Evolutionary conservation across 1,140 invertebrate species (phyloP).

Genomic region (Conus ventricosus): DNA sequence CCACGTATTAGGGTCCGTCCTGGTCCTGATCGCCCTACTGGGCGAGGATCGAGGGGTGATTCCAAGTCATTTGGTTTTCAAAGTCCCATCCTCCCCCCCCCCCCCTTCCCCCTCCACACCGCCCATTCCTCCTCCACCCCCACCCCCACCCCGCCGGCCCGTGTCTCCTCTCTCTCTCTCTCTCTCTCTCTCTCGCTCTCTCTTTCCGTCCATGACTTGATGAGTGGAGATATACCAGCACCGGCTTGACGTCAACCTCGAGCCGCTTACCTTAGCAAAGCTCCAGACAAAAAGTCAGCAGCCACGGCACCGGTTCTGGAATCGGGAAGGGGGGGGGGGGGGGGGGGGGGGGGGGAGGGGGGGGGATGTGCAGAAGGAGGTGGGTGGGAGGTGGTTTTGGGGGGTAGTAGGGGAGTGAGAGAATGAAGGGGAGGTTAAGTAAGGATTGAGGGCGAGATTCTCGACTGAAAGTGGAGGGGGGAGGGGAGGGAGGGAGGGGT

Average conservation of each 20-base stretch:
- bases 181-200: neutral
- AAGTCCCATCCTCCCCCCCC: neutral
- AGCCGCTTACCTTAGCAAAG: neutral
- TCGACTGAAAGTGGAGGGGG: too few species aligned
- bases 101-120: too few species aligned
- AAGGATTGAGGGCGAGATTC: too few species aligned
- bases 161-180: slow-evolving; percentile 13
- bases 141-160: too few species aligned
- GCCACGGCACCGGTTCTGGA: neutral
- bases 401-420: too few species aligned
- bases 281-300: neutral
- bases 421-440: too few species aligned
- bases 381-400: neutral
- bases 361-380: neutral
- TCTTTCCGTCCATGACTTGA: neutral
- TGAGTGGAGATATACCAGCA: neutral
- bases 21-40: too few species aligned
- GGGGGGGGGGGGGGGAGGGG: neutral
- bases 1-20: too few species aligned
- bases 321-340: neutral
- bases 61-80: neutral
- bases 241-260: neutral
- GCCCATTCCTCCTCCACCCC: neutral
- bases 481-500: too few species aligned
- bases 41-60: too few species aligned